Percentiles rank a stretch among this genome's conserved stretches.
These are phyloP conservation scores for Caenorhabditis sulstoni DNA, from an alignment of 2,888 invertebrate species.

Conservation along the genomic window DNA sequence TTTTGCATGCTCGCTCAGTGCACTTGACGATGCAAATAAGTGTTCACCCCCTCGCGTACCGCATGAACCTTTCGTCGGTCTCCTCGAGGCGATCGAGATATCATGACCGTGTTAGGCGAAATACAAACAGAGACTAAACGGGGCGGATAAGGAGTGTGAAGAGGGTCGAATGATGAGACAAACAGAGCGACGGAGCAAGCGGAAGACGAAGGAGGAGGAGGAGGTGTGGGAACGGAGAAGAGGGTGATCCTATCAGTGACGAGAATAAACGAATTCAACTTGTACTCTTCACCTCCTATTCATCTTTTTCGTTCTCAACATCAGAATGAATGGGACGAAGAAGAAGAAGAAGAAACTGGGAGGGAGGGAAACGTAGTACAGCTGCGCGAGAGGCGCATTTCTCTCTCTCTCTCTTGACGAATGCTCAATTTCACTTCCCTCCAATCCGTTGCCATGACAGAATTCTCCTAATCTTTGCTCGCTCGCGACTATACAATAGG, in stretches of 20 bases:
- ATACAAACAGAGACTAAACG: conserved; percentile 18
- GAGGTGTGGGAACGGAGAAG: conserved; percentile 9
- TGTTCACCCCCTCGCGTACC: conserved; percentile 2
- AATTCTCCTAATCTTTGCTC: conserved; percentile 1
- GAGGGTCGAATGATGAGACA: conserved; percentile 28
- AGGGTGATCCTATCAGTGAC: no score
- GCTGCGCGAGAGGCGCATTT: conserved; percentile 30
- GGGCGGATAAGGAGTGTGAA: conserved; percentile 32
- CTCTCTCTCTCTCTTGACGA: no score
- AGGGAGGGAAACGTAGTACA: conserved; percentile 4
- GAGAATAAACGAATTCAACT: background rate
- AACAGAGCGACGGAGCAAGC: conserved; percentile 30
- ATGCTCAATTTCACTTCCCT: conserved; percentile 31
- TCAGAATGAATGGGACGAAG: conserved; percentile 5
- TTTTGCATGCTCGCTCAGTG: conserved; percentile 39
- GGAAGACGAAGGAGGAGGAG: conserved; percentile 21
- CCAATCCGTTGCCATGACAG: conserved; percentile 35
- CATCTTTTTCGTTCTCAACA: no score
- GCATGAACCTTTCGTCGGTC: conserved; percentile 25
- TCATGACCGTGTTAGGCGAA: conserved; percentile 32
- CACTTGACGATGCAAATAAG: conserved; percentile 54
- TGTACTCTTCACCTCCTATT: no score
- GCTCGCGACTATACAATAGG: background rate
- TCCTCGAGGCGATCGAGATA: conserved; percentile 4
- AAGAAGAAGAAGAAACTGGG: background rate